A percentile compares a stretch with the other conserved stretches of the same genome.
Conservation (phyloP, 2,888 invertebrate genomes). For the Eupithecia subumbrata region DNA sequence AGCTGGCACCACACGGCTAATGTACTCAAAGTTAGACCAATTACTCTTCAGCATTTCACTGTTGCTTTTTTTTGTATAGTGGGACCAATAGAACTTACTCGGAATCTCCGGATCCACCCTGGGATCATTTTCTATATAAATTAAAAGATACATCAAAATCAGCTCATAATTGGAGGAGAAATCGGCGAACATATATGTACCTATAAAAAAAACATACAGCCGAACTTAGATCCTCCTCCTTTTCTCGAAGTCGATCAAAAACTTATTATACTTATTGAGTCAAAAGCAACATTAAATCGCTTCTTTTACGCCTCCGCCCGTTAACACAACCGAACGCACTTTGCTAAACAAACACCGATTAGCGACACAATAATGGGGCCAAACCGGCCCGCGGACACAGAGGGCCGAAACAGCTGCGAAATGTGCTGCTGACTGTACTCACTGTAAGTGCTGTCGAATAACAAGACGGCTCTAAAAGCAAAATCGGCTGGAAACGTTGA, state of each 20-base stretch:
- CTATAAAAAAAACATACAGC: no score
- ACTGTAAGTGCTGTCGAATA: neutral
- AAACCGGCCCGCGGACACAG: neutral
- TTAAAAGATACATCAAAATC: no score
- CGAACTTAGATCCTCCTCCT: no score
- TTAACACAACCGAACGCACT: slow-evolving; percentile 52
- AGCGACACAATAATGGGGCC: slow-evolving; percentile 53
- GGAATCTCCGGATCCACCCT: no score
- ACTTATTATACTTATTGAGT: neutral
- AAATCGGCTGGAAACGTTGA: neutral
- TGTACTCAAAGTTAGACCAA: no score
- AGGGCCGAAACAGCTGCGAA: neutral
- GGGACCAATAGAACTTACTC: no score
- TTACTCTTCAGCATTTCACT: no score
- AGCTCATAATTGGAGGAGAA: no score
- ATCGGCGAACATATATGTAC: no score
- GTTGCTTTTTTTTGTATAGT: no score
- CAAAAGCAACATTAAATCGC: slow-evolving; percentile 33
- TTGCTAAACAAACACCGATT: slow-evolving; percentile 67
- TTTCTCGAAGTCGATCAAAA: neutral
- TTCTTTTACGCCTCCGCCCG: slow-evolving; percentile 38
- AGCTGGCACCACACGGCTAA: no score
- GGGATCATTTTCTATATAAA: no score
- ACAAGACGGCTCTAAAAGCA: neutral
- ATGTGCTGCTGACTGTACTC: neutral